Evolutionary conservation across 2,888 invertebrate species (phyloP), one percentile per base, ranked within the genome.

Genomic region (Lochmaea crataegi): DNA sequence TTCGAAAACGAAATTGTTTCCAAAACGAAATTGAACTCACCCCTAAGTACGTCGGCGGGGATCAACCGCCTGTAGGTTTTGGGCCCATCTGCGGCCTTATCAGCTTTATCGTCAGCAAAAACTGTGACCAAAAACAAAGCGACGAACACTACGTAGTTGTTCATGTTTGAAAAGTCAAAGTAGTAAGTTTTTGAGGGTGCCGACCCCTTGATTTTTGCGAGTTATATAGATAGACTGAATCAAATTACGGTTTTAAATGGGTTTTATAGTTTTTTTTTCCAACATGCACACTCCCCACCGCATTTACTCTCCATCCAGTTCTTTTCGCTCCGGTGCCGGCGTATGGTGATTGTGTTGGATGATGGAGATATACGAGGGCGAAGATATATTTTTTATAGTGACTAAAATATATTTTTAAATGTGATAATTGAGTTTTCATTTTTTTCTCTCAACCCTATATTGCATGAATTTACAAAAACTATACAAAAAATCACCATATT

Each of bases 11-110:
- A 6, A 38, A 38, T 38, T 38, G 1, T 7, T 38, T 38, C 7
- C 5, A 38, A 7, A 32, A 32, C 1, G 5, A 32, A 16, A 16
- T 38, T 1, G 12, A 63, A 71, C 68, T 75, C 88, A 96, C 96
- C 96, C 91, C 96, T 92, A 77, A 96, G 90, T 53, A 95, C 94
- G 87, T 96, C 96, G 82, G 96, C 96, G 57, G 96, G 96, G 82
- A 96, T 96, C 79, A 96, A 89, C 79, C 96, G 90, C 83, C 92
- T 93, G 90, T 90, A 96, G 63, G 94, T 92, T 86, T 92, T 94
- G 65, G 92, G 90, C 75, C 90, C 89, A 48, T 88, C 88, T 26
- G 80, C 85, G 1, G 68, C 75, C 10, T 64, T 75, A 42, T 76
- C 76, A 12, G 64, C 69, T 16, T 73, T 75, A 7, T 77, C 78